phyloP scores from a whole-genome alignment of 2,888 invertebrate species.

The Eristalis pertinax region DNA sequence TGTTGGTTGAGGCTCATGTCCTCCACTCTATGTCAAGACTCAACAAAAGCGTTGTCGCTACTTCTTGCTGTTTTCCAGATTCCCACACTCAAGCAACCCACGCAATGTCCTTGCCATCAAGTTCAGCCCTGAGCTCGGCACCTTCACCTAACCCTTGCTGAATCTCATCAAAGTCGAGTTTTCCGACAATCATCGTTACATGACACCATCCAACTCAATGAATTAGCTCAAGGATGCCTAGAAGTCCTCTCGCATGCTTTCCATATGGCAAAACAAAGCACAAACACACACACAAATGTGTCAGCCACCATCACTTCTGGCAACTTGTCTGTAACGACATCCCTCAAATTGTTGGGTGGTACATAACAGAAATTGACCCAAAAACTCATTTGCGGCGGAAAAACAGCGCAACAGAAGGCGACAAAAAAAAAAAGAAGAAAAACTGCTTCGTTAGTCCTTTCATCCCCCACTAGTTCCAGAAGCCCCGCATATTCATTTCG shows the following conservation, averaged over 20 bases:
- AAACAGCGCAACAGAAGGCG: neutral
- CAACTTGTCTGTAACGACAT: neutral
- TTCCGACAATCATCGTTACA: neutral
- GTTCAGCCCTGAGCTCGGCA: no score
- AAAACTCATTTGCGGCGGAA: slow-evolving; percentile 30
- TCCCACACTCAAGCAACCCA: no score
- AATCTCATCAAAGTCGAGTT: neutral
- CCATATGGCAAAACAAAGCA: neutral
- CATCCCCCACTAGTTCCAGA: neutral
- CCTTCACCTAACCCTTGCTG: no score
- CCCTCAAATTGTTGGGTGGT: neutral
- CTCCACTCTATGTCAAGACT: no score
- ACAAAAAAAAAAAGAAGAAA: neutral
- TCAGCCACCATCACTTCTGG: neutral
- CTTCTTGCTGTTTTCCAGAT: no score
- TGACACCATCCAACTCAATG: neutral
- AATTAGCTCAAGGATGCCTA: neutral
- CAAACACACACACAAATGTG: neutral
- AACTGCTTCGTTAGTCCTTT: slow-evolving; percentile 44
- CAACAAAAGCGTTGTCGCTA: no score
- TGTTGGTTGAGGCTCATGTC: no score
- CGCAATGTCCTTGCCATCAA: no score
- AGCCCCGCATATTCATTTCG: neutral
- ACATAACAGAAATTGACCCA: slow-evolving; percentile 20
- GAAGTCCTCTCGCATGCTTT: neutral